Conservation (phyloP, 1,140 invertebrate species). For the Trachymyrmex cornetzi region DNA sequence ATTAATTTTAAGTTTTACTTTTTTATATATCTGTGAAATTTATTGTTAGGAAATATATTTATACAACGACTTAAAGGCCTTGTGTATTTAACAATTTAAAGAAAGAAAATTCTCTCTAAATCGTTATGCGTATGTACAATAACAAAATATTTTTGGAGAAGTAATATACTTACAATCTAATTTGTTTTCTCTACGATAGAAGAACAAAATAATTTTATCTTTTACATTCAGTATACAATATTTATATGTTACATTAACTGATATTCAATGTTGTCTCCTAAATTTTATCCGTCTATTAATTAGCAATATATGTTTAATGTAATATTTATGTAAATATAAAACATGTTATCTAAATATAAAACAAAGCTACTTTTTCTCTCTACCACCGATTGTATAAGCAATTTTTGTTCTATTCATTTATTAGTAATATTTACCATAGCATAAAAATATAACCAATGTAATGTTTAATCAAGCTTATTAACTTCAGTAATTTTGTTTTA, state of each 20-base stretch:
- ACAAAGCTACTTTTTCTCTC: conserved; percentile 12
- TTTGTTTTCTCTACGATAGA: conserved; percentile 4
- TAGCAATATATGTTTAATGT: background rate
- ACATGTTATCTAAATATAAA: conserved; percentile 51
- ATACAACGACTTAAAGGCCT: conserved; percentile 75
- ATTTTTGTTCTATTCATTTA: background rate
- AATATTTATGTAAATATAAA: conserved; percentile 50
- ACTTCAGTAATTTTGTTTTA: conserved; percentile 40
- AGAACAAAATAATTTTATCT: conserved; percentile 47
- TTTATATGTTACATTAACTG: conserved; percentile 18
- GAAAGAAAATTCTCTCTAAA: conserved; percentile 18
- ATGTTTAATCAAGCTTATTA: conserved; percentile 52
- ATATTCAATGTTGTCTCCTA: background rate
- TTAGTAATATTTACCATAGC: conserved; percentile 27
- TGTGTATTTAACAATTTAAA: conserved; percentile 68
- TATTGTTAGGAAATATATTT: conserved; percentile 72
- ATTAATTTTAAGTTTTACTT: conserved; percentile 8
- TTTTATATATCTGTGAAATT: conserved; percentile 46
- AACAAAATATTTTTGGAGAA: conserved; percentile 56
- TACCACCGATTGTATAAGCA: background rate
- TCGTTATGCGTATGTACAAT: conserved; percentile 68
- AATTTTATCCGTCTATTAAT: conserved; percentile 5
- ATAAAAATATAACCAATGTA: conserved; percentile 37
- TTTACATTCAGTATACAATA: conserved; percentile 19
- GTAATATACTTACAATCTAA: conserved; percentile 53